Evolutionary conservation across 1,140 invertebrate genomes (phyloP), one percentile per base, ranked within the genome.

Genomic region (Pseudomyrmex gracilis): DNA sequence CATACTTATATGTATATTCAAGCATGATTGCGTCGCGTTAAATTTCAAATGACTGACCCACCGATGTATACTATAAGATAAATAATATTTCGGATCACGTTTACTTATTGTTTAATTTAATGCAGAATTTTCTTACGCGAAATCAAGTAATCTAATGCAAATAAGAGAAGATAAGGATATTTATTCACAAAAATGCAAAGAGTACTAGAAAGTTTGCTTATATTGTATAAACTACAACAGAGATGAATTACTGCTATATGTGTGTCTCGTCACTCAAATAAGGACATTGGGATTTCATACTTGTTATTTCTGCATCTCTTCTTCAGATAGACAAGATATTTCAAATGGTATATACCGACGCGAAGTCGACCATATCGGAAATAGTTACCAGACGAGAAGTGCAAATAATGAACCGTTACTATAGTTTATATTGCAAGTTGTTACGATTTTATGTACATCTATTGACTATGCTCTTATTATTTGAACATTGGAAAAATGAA

Each of bases 321-420:
- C n/a, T 47, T 78, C 63, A 4, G 53, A 22, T 51, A 57, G n/a
- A 15, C 64, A 17, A 53, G 68, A 78, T 64, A 53, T 78, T 64
- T 17, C 63, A 51, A 68, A 68, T 67, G 55, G 4, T 7, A 34
- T 34, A 34, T 20, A 51, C 20, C 22, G 20, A 55, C 34, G 34
- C 51, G 57, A 82, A 58, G 64, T 22, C 73, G 58, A 57, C 24
- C 85, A 49, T 64, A 57, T 63, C 71, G 77, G 51, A 85, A 71
- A n/a, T n/a, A 57, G 70, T 55, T 64, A 77, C 49, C 73, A 58
- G 49, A 58, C 58, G 51, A 20, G 58, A 53, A 47, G 22, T 20
- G 17, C 17, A 43, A 58, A 20, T 15, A 34, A 34, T 82, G 49
- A 58, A 87, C 82, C 74, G 86, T 87, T 88, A 87, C 34, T 34